Base-by-base conservation (phyloP, 2,113 vertebrate genomes). In the Pavo muticus region DNA sequence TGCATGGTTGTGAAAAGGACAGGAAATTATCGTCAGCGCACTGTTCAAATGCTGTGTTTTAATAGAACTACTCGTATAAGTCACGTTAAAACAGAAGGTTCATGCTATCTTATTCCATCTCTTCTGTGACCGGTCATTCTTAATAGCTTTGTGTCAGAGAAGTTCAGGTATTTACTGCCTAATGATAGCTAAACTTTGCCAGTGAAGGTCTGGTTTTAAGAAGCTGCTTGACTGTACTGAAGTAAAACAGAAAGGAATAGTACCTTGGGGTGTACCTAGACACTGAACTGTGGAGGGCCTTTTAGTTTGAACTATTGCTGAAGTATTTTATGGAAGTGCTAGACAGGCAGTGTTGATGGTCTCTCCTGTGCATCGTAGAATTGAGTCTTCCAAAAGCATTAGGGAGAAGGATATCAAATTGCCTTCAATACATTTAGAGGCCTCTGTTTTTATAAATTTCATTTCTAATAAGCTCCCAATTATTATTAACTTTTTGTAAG, bases 11-110 rank as follows among this genome's bases (percentile, higher is more conserved):
- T 69, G 35, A 61, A 61, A 57, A 63, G 39, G 25, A 23, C 16
- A 59, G 45, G 48, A 79, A 70, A 40, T 37, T 0, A 32, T 37
- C 37, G 76, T 42, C 48, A 48, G 29, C 37, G 61, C 35, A 60
- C 15, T 9, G 10, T 16, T 42, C 5, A 44, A 0, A 0, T 60
- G 20, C 14, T 3, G 0, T 68, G 3, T 63, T 71, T 91, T 69
- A 67, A 44, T 23, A 27, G 45, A 63, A 64, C 7, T 48, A 2
- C 11, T 32, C 45, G 8, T 60, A 29, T 56, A 71, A 63, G 25
- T 84, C 59, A 61, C 29, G 25, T 48, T 68, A 69, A 71, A 87
- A 27, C 30, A 15, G 10, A 74, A 37, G 23, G 9, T 50, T 64
- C 2, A 20, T 47, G 4, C 14, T 32, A 24, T 40, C 13, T 78